These are phyloP conservation scores for Melinaea menophilus DNA, from an alignment of 2,888 invertebrate genomes.

Conservation along the genomic window DNA sequence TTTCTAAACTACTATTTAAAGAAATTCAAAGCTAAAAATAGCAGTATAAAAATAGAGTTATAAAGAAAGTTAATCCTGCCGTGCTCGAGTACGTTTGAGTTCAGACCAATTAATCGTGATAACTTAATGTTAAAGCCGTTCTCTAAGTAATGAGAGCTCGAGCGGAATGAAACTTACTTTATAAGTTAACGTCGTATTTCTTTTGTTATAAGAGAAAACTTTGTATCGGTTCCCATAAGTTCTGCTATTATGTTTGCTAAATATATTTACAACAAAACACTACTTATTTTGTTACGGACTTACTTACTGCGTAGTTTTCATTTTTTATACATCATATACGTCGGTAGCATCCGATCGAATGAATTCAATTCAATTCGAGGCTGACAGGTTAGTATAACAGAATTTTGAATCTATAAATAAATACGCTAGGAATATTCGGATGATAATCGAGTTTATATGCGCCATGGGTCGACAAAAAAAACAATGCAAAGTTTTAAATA, in stretches of 20 bases:
- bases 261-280: constrained; percentile 1
- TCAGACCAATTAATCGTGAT: constrained; percentile 19
- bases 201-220: constrained; percentile 18
- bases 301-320: no score
- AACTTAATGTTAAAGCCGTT: constrained; percentile 19
- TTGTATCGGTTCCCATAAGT: constrained; percentile 11
- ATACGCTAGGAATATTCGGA: no score
- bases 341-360: no score
- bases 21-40: constrained; percentile 3
- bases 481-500: no score
- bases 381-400: no score
- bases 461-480: no score
- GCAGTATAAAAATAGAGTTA: constrained; percentile 2
- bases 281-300: not conserved
- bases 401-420: no score
- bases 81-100: constrained; percentile 14
- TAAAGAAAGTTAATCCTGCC: constrained; percentile 10
- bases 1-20: constrained; percentile 4
- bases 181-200: constrained; percentile 18
- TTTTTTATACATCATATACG: no score
- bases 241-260: not conserved
- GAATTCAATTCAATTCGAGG: no score
- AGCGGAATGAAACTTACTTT: constrained; percentile 10
- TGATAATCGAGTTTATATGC: no score
- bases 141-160: constrained; percentile 11